Evolutionary conservation across 2,797 vertebrate species (phyloP).

Genomic region (Diplodus puntazzo): DNA sequence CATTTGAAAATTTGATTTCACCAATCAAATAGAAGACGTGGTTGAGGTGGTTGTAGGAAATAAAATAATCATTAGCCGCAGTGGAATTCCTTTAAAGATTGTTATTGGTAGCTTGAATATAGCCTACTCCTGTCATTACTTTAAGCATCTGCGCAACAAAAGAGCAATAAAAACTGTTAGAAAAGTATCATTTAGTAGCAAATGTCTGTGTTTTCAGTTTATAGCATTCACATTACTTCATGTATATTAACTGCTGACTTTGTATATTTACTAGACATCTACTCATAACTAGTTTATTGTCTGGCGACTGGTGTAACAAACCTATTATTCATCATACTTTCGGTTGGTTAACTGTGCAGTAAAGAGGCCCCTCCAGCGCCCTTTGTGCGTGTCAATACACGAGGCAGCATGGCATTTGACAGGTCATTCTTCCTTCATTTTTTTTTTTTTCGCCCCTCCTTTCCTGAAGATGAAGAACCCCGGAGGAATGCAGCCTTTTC

Average conservation of each 20-base stretch:
- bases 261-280: background rate
- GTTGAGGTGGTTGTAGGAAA: slow-evolving; percentile 2
- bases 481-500: slow-evolving; percentile 66
- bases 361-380: slow-evolving; percentile 45
- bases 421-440: slow-evolving; percentile 60
- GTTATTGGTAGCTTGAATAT: background rate
- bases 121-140: background rate
- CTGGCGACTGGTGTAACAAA: slow-evolving; percentile 16
- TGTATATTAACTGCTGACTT: background rate
- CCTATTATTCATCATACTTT: slow-evolving; percentile 38
- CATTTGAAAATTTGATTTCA: slow-evolving; percentile 37
- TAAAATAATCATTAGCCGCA: background rate
- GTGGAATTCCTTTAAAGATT: background rate
- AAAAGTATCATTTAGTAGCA: background rate
- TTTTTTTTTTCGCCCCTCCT: slow-evolving; percentile 37
- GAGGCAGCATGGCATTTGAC: slow-evolving; percentile 66
- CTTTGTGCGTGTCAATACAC: slow-evolving; percentile 61
- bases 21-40: background rate
- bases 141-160: slow-evolving; percentile 1
- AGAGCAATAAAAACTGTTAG: background rate
- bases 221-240: background rate
- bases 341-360: slow-evolving; percentile 52
- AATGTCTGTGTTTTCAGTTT: background rate
- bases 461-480: slow-evolving; percentile 51
- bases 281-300: slow-evolving; percentile 13